Evolutionary conservation across 1,140 invertebrate genomes (phyloP), one percentile per base, ranked within the genome.

Genomic region (Macrocentrus cingulum): DNA sequence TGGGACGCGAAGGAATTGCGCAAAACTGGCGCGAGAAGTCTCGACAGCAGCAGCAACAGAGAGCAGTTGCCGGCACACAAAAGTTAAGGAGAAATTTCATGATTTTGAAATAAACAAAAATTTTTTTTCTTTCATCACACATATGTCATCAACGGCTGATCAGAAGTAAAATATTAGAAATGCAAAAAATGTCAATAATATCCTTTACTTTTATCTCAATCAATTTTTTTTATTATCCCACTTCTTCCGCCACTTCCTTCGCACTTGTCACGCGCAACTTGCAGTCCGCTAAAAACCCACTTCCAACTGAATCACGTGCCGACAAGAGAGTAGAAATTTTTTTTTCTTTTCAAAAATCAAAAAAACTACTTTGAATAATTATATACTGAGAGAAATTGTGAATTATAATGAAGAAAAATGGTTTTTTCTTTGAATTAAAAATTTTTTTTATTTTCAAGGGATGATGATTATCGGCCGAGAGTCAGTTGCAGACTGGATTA

Each of bases 261-360:
- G 39, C 46, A 57, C 54, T 56, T 50, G 34, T 56, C 45, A 56
- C 54, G 55, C 20, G 29, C 16, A 49, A 49, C 46, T 34, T 23
- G 25, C 4, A 5, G 20, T 48, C n/a, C 54, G 54, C 54, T 56
- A 41, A 42, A 56, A 56, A 20, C 37, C 49, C 55, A 57, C 55
- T 50, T 13, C 50, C 37, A 20, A 23, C 34, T n/a, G n/a, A 50
- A 50, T 42, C 9, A 22, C 46, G 46, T 15, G 23, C 29, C 13
- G 13, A 7, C 8, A 7, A 18, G 15, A 15, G 11, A 16, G 20
- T 39, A 13, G 4, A 39, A 39, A 5, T 39, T n/a, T n/a, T 39
- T 15, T n/a, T n/a, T 39, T 39, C 13, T 39, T n/a, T 39, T 39
- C 11, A 39, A 39, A 34, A 34, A 22, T 6, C 5, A 37, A 0